phyloP scores from a whole-genome alignment of 2,888 invertebrate species.

The Oscheius myriophilus region DNA sequence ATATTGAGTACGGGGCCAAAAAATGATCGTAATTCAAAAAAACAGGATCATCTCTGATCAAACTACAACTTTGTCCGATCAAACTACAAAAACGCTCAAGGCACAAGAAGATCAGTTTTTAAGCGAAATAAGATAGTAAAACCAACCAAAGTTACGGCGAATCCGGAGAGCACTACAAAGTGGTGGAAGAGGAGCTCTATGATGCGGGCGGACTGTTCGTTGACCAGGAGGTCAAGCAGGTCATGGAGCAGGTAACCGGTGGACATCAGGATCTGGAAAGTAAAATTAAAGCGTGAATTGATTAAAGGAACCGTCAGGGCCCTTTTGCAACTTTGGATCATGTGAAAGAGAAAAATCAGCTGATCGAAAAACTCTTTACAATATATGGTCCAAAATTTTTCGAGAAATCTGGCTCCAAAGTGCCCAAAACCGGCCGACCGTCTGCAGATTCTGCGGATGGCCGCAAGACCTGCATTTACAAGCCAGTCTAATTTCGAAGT shows the following conservation, averaged over 20 bases:
- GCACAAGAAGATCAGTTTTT: not conserved
- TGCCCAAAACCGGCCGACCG: no score
- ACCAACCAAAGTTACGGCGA: constrained; percentile 54
- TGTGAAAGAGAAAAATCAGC: no score
- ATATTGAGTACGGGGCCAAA: not conserved
- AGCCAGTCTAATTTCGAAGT: no score
- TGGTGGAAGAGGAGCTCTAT: constrained; percentile 70
- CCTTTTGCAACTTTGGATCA: no score
- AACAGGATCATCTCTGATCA: no score
- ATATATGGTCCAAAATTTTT: no score
- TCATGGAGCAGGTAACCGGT: constrained; percentile 69
- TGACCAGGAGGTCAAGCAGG: constrained; percentile 66
- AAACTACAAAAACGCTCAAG: not conserved
- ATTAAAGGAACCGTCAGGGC: not conserved
- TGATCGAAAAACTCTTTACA: no score
- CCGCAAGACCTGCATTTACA: not conserved
- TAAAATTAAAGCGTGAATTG: not conserved
- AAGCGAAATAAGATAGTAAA: not conserved
- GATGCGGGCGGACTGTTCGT: constrained; percentile 67
- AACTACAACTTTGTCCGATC: no score
- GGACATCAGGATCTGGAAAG: constrained; percentile 61
- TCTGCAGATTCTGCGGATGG: no score
- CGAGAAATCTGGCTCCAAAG: no score
- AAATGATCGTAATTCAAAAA: not conserved
- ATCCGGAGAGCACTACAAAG: constrained; percentile 64